phyloP scores from a whole-genome alignment of 2,888 invertebrate species.

The Ophion ventricosus region DNA sequence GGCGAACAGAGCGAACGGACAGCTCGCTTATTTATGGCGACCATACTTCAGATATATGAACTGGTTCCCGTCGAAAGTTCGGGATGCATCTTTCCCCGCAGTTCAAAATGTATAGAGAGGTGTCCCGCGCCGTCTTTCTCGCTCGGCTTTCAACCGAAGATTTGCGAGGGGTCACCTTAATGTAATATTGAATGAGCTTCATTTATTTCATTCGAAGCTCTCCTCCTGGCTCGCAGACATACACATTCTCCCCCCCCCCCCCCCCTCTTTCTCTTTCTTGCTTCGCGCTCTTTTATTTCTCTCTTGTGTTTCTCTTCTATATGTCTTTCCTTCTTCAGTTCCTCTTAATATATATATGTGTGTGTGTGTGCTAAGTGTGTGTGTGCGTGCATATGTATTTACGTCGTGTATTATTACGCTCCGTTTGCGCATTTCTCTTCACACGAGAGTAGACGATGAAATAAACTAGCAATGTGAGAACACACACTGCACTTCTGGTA shows the following conservation, averaged over 20 bases:
- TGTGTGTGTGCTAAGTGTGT: background rate
- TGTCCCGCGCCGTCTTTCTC: conserved; percentile 70
- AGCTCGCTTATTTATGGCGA: conserved; percentile 83
- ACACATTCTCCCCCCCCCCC: background rate
- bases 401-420: conserved; percentile 50
- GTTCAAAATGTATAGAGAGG: conserved; percentile 81
- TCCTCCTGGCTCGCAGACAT: conserved; percentile 47
- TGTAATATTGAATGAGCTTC: conserved; percentile 79
- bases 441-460: conserved; percentile 51
- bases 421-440: conserved; percentile 52
- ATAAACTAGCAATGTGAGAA: conserved; percentile 53
- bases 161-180: conserved; percentile 80
- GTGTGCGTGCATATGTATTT: background rate
- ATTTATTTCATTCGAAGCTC: conserved; percentile 72
- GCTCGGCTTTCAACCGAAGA: conserved; percentile 77
- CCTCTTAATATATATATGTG: conserved; percentile 21
- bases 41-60: conserved; percentile 83
- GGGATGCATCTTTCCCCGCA: conserved; percentile 81
- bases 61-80: conserved; percentile 83
- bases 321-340: conserved; percentile 37
- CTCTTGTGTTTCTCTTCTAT: conserved; percentile 52
- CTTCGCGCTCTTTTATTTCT: conserved; percentile 52
- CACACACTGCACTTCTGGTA: conserved; percentile 26
- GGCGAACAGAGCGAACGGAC: conserved; percentile 81
- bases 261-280: conserved; percentile 45